Conservation (phyloP, 1,140 invertebrate genomes). For the Ceratina australensis region DNA sequence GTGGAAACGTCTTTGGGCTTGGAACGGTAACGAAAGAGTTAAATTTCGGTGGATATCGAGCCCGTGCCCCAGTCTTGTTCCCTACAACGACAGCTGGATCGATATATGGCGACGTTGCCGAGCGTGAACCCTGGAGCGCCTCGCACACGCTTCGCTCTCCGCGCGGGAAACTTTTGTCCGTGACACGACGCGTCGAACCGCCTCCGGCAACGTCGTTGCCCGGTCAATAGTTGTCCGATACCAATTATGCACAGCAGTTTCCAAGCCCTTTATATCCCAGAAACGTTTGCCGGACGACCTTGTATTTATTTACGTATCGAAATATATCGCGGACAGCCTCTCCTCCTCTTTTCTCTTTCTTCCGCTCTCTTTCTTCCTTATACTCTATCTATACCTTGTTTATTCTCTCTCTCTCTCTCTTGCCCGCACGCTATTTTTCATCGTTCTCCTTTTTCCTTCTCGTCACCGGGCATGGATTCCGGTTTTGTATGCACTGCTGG, state of each 20-base stretch:
- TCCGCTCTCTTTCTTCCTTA: neutral
- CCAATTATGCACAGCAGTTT: conserved; percentile 60
- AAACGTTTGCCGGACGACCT: conserved; percentile 70
- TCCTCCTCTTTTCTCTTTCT: neutral
- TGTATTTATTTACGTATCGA: conserved; percentile 75
- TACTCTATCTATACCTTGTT: neutral
- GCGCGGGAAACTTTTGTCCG: conserved; percentile 35
- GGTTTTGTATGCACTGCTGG: conserved; percentile 50
- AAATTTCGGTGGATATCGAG: conserved; percentile 55
- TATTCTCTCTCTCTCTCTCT: neutral
- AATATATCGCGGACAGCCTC: conserved; percentile 60
- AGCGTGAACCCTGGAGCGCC: conserved; percentile 58
- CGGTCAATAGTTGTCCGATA: conserved; percentile 51
- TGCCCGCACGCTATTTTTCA: neutral
- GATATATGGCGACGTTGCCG: conserved; percentile 66
- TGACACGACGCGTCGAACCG: too few species aligned
- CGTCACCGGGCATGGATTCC: conserved; percentile 42
- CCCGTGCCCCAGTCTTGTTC: conserved; percentile 60
- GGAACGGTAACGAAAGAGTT: conserved; percentile 55
- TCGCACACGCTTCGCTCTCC: conserved; percentile 43
- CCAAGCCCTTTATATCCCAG: conserved; percentile 66
- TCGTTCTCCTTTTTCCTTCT: neutral
- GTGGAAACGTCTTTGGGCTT: neutral
- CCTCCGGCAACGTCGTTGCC: neutral
- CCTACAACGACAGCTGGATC: conserved; percentile 63